Base-by-base conservation (phyloP, 1,140 invertebrate genomes). In the Drosophila rufa region DNA sequence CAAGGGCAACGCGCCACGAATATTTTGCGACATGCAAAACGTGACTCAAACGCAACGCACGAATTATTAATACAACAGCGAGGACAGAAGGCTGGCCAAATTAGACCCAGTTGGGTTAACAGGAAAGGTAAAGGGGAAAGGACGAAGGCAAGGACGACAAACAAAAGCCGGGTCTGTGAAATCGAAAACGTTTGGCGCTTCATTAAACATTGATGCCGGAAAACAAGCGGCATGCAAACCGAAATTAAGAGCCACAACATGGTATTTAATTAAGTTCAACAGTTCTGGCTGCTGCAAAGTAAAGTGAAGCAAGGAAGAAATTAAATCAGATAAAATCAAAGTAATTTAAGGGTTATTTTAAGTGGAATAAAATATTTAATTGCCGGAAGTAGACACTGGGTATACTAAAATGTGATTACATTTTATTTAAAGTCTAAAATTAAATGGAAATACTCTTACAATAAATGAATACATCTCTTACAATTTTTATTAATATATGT, bases 111-210 rank as follows among this genome's bases (percentile, higher is more conserved):
- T 83, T 89, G 84, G 84, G 80, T 83, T 89, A 78, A 83, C 61
- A 83, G 46, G 65, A 71, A 22, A 47, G 50, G 36, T 48, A 19
- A 43, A 42, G 25, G 58, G 57, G 48, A 80, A 61, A 83, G 43
- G 47, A 40, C 75, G 43, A 12, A 40, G 40, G 27, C 68, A 58
- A 58, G 71, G 45, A 76, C 55, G 25, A 36, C 62, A 68, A 89
- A 80, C 59, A 74, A 73, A 43, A 65, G 64, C 33, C 46, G 64
- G 38, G 50, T 66, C 60, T 73, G 71, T 67, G 65, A 85, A 90
- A 90, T 90, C 85, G 81, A 90, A 85, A 90, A 75, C 82, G 65
- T 90, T 90, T 74, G 82, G 65, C 68, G 85, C 85, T 90, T 90
- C 85, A 89, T 90, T 90, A 85, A 90, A 80, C 79, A 85, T 84